Evolutionary conservation across 2,888 invertebrate species (phyloP).

Genomic region (Leucania comma): DNA sequence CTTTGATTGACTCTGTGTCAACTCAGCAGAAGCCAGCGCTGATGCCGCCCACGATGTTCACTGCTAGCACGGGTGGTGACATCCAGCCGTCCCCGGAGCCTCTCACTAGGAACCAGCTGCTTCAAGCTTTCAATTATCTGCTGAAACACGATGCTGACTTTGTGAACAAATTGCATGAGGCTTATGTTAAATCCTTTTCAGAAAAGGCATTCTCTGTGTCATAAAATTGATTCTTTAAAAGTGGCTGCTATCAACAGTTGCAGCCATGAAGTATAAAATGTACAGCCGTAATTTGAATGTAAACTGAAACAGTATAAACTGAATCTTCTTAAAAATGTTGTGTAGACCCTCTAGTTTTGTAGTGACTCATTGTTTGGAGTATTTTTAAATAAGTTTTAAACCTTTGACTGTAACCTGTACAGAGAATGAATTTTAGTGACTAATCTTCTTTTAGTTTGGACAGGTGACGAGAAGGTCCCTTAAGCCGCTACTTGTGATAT

Average conservation of each 20-base stretch:
- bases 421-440: slow-evolving; percentile 87
- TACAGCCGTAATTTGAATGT: slow-evolving; percentile 89
- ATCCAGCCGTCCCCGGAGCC: slow-evolving; percentile 91
- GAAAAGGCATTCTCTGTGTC: slow-evolving; percentile 91
- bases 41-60: slow-evolving; percentile 97
- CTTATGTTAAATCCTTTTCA: slow-evolving; percentile 96
- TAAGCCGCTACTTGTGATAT: slow-evolving; percentile 87
- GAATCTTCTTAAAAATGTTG: slow-evolving; percentile 83
- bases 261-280: slow-evolving; percentile 73
- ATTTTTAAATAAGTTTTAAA: slow-evolving; percentile 90
- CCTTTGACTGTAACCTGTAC: slow-evolving; percentile 85
- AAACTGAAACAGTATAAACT: slow-evolving; percentile 73
- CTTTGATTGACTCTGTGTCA: slow-evolving; percentile 79
- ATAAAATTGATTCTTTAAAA: slow-evolving; percentile 80
- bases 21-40: slow-evolving; percentile 93
- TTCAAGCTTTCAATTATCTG: slow-evolving; percentile 96
- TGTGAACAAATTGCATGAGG: slow-evolving; percentile 97
- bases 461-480: slow-evolving; percentile 77
- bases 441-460: slow-evolving; percentile 72
- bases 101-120: slow-evolving; percentile 96
- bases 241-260: slow-evolving; percentile 75
- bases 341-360: slow-evolving; percentile 86
- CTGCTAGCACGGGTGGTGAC: slow-evolving; percentile 90
- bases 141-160: slow-evolving; percentile 97
- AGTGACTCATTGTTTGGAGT: slow-evolving; percentile 85